Percentiles rank a stretch among this genome's conserved stretches.
Conservation (phyloP, 2,797 vertebrate genomes). For the Chelon auratus region DNA sequence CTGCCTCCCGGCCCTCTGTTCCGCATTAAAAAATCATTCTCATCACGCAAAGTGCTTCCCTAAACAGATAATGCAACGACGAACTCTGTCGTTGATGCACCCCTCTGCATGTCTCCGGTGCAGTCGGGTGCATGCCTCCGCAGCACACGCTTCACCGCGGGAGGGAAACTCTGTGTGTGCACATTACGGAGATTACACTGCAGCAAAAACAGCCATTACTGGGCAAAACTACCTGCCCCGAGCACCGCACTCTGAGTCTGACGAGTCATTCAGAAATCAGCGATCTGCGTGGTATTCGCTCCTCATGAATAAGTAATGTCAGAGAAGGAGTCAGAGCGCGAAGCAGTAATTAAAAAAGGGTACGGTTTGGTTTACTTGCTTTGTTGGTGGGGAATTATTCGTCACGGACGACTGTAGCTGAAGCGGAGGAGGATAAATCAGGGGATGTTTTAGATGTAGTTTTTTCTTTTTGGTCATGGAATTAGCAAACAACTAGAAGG, state of each 20-base stretch:
- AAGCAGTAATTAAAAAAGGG: constrained; percentile 1
- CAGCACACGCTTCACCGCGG: constrained; percentile 32
- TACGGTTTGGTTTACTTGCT: not conserved
- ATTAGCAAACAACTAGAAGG: too few species aligned
- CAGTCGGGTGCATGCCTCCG: constrained; percentile 43
- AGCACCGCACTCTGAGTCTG: constrained; percentile 39
- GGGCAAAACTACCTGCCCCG: constrained; percentile 28
- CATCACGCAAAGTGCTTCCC: not conserved
- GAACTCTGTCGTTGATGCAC: constrained; percentile 7
- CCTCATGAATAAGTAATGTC: constrained; percentile 45
- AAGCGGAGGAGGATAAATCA: too few species aligned
- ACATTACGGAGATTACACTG: constrained; percentile 63
- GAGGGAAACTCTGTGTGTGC: constrained; percentile 53
- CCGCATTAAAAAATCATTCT: constrained; percentile 28
- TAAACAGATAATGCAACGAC: constrained; percentile 7
- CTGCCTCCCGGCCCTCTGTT: not conserved
- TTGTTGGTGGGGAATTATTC: not conserved
- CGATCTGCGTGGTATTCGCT: constrained; percentile 42
- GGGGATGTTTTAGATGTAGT: too few species aligned
- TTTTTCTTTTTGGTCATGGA: too few species aligned
- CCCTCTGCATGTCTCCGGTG: constrained; percentile 19
- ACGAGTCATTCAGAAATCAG: constrained; percentile 42
- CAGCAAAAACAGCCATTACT: constrained; percentile 60
- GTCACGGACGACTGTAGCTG: too few species aligned
- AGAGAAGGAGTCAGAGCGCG: constrained; percentile 16